These are phyloP conservation scores for Cichlasoma orientale DNA, from an alignment of 2,797 vertebrate genomes.

Conservation along the genomic window DNA sequence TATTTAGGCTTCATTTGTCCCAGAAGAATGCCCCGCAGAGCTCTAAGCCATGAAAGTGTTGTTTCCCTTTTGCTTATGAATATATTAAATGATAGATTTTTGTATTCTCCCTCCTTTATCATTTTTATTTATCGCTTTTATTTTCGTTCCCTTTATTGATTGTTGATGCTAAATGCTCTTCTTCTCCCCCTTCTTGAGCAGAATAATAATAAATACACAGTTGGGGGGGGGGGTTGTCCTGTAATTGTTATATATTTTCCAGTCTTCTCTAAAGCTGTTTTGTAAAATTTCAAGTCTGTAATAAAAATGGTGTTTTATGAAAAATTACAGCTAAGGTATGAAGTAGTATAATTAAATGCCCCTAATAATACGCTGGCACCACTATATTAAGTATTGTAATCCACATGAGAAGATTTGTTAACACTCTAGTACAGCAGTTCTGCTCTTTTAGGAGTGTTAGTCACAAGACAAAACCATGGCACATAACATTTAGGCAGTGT, in stretches of 20 bases:
- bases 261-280: neutral
- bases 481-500: neutral
- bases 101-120: neutral
- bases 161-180: neutral
- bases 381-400: slow-evolving; percentile 8
- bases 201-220: neutral
- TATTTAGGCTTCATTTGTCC: slow-evolving; percentile 61
- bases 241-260: slow-evolving; percentile 11
- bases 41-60: slow-evolving; percentile 33
- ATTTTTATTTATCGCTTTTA: neutral
- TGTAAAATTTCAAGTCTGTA: slow-evolving; percentile 3
- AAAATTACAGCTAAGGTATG: slow-evolving; percentile 29
- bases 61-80: slow-evolving; percentile 42
- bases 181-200: neutral
- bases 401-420: neutral
- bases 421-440: neutral
- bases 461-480: neutral
- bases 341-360: slow-evolving; percentile 13
- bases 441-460: neutral
- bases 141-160: neutral
- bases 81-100: slow-evolving; percentile 24
- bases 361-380: slow-evolving; percentile 18
- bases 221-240: neutral
- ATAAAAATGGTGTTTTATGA: neutral
- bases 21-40: slow-evolving; percentile 49